Conservation (phyloP, 2,888 invertebrate species). For the Pegoplata infirma region DNA sequence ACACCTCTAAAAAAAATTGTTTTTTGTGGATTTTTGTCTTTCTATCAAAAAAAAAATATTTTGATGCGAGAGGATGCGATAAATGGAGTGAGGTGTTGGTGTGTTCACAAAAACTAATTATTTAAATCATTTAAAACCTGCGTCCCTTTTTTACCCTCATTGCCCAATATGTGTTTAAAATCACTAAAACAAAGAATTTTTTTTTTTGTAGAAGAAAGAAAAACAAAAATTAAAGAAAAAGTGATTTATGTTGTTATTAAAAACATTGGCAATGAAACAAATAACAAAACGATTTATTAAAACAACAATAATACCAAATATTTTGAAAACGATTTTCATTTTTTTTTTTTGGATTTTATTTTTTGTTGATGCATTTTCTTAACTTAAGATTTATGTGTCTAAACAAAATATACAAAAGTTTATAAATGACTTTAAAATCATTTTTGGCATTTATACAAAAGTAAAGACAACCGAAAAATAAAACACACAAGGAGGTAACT, state of each 20-base stretch:
- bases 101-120: too few species aligned
- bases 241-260: conserved; percentile 58
- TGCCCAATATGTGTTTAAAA: too few species aligned
- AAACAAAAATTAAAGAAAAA: conserved; percentile 25
- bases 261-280: conserved; percentile 59
- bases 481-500: background rate
- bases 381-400: conserved; percentile 44
- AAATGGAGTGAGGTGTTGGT: too few species aligned
- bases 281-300: conserved; percentile 56
- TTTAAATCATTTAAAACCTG: too few species aligned
- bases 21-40: too few species aligned
- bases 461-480: background rate
- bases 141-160: too few species aligned
- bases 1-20: too few species aligned
- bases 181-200: background rate
- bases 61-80: too few species aligned
- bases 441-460: conserved; percentile 48
- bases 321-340: conserved; percentile 11
- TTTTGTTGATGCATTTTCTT: conserved; percentile 36
- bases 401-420: conserved; percentile 1
- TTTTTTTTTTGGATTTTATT: conserved; percentile 10
- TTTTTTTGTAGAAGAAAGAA: background rate
- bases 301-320: conserved; percentile 18
- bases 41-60: too few species aligned
- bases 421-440: conserved; percentile 50